A percentile compares a stretch with the other conserved stretches of the same genome.
Evolutionary conservation across 37 sponge, comb jelly and placozoan genomes (phyloP).

Genomic region (Hormiphora californensis): DNA sequence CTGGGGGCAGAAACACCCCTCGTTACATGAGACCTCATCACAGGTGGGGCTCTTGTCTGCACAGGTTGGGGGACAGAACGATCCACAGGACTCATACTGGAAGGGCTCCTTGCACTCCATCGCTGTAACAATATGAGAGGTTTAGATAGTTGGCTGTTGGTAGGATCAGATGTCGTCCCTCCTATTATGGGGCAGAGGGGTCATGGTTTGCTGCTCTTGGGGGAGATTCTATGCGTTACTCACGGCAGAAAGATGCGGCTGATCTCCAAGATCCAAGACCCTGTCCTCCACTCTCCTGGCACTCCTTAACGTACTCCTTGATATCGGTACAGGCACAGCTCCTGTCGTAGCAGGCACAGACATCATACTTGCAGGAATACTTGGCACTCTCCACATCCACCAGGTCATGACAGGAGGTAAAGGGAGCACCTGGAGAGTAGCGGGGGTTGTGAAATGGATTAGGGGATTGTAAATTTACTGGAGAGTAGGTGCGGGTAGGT

Average conservation of each 20-base stretch:
- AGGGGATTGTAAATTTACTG: too few species aligned
- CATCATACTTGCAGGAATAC: slow-evolving; percentile 3
- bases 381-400: background rate
- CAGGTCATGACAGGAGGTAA: background rate
- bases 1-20: slow-evolving; percentile 36
- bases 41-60: slow-evolving; percentile 19
- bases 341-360: slow-evolving; percentile 7
- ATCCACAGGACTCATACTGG: background rate
- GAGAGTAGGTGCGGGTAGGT: too few species aligned
- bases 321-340: background rate
- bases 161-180: too few species aligned
- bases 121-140: too few species aligned
- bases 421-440: background rate
- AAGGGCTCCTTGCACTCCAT: background rate
- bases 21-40: background rate
- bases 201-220: too few species aligned
- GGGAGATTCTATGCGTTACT: background rate
- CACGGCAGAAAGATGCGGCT: background rate
- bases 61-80: slow-evolving; percentile 8
- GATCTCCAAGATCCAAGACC: background rate
- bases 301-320: background rate
- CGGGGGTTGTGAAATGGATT: too few species aligned
- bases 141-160: too few species aligned
- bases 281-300: background rate
- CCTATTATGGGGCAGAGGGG: too few species aligned